A percentile compares a stretch with the other conserved stretches of the same genome.
These are phyloP conservation scores for Remorina albescens DNA, from an alignment of 2,797 vertebrate species.

Conservation along the genomic window DNA sequence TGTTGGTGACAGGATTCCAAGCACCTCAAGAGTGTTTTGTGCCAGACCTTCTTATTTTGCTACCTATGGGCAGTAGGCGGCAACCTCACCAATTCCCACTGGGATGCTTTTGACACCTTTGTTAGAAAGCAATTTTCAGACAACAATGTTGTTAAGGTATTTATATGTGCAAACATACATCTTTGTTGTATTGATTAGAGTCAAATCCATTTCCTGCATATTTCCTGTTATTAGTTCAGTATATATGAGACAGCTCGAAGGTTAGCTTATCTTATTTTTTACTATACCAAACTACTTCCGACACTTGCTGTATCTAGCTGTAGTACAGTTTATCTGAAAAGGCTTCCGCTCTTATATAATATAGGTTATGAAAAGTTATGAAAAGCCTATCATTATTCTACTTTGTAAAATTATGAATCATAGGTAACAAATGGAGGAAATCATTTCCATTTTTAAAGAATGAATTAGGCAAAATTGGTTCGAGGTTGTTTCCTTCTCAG, in stretches of 20 bases:
- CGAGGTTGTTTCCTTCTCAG: constrained; percentile 2
- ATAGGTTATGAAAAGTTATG: constrained; percentile 10
- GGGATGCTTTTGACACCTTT: constrained; percentile 87
- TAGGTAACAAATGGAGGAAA: neutral
- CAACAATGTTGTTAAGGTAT: constrained; percentile 85
- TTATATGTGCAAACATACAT: neutral
- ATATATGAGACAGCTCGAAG: constrained; percentile 31
- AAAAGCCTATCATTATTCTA: neutral
- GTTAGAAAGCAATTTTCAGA: constrained; percentile 87
- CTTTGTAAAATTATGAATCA: neutral
- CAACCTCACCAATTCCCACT: constrained; percentile 84
- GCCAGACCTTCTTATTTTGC: constrained; percentile 90
- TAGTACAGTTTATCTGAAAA: constrained; percentile 14
- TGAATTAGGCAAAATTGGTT: neutral
- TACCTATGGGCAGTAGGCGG: constrained; percentile 88
- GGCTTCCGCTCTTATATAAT: constrained; percentile 3
- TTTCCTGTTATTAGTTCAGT: constrained; percentile 31
- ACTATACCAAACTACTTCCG: constrained; percentile 21
- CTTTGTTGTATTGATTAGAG: constrained; percentile 13
- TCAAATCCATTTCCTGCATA: constrained; percentile 2
- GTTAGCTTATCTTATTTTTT: constrained; percentile 22
- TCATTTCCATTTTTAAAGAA: constrained; percentile 5
- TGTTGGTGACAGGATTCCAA: constrained; percentile 78
- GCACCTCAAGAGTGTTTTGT: constrained; percentile 80
- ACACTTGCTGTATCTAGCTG: constrained; percentile 10